Evolutionary conservation across 2,888 invertebrate species (phyloP).

Genomic region (Xestia xanthographa): DNA sequence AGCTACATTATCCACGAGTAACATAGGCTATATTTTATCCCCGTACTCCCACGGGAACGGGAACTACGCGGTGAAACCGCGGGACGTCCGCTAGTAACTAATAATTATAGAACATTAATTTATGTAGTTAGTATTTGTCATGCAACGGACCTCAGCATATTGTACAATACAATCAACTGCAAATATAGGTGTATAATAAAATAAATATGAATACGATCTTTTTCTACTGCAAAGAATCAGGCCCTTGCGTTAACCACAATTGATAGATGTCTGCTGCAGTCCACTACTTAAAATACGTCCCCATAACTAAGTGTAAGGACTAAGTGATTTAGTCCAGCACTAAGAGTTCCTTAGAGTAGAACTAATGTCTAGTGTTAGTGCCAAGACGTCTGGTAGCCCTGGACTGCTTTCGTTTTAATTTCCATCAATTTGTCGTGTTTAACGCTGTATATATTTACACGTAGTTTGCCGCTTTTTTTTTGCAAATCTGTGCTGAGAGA

Average conservation of each 20-base stretch:
- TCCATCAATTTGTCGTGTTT: conserved; percentile 26
- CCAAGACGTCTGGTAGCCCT: conserved; percentile 18
- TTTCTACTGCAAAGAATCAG: background rate
- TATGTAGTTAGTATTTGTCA: no score
- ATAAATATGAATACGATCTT: background rate
- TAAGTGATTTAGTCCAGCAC: conserved; percentile 42
- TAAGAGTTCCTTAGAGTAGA: conserved; percentile 18
- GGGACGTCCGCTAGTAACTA: no score
- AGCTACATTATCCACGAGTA: no score
- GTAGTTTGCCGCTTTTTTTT: background rate
- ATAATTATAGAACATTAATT: no score
- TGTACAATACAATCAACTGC: no score
- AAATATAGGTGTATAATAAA: no score
- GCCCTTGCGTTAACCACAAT: background rate
- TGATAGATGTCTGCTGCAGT: background rate
- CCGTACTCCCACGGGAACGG: no score
- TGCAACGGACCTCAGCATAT: no score
- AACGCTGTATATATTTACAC: conserved; percentile 4
- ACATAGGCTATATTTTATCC: no score
- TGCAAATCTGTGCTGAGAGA: background rate
- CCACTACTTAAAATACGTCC: conserved; percentile 7
- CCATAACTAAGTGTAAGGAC: conserved; percentile 2
- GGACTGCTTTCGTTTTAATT: conserved; percentile 12
- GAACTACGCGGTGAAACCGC: no score
- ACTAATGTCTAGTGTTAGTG: conserved; percentile 38